Evolutionary conservation across 1,140 invertebrate species (phyloP), one percentile per base, ranked within the genome.

Genomic region (Agrypnia vestita): DNA sequence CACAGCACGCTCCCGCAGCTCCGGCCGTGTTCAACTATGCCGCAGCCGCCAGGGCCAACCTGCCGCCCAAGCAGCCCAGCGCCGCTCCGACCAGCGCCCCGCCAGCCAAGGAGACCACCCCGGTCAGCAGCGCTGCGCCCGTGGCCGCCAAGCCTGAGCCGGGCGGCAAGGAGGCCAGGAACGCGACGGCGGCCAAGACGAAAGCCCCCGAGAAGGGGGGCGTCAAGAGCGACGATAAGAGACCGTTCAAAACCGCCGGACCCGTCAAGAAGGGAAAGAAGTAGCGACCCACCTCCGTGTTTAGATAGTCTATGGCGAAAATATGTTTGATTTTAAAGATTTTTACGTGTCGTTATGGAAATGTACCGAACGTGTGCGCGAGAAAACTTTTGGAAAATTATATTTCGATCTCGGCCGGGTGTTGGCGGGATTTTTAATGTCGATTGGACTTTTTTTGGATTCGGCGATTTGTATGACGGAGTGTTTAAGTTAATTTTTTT

Each of bases 1-100:
- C 55, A 0, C 25, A 19, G 49, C 21, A 11, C 19, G 46, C 74
- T 15, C 21, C 17, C 19, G 46, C 74, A 1, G 75, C 81, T 0
- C 82, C 79, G 12, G 76, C 82, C 3, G 82, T 83, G 6, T 83
- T 83, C 72, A 83, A 83, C 55, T 83, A 80, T 46, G 82, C 82
- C 12, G 82, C 82, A 3, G 82, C 82, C 19, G 82, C 82, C 6
- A 56, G 82, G 10, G 82, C 82, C 12, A 83, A 83, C 35, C 79
- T 83, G 17, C 82, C 82, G 0, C 25, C 82, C 11, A 78, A 79
- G 56, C 15, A 51, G 21, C 19, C 64, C 43, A 13, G 56, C 55
- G 72, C 61, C 19, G 17, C 59, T 0, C 62, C 76, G 11, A 61
- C 78, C n/a, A n/a, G 67, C 7, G 72, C 80, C 13, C 12, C 73